Conservation (phyloP, 2,888 invertebrate species). For the Acleris sparsana region DNA sequence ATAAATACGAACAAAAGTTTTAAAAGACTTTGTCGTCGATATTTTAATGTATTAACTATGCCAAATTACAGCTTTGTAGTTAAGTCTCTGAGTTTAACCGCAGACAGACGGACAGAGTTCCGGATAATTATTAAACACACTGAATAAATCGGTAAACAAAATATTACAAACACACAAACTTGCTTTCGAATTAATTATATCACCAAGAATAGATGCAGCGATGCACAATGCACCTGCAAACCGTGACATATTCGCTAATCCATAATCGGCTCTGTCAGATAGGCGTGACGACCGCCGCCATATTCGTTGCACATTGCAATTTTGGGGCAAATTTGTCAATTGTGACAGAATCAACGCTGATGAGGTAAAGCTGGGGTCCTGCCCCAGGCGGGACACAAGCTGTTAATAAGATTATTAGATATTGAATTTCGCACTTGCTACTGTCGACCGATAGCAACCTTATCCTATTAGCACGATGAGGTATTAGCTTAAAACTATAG, state of each 20-base stretch:
- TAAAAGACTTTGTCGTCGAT: too few relatives aligned
- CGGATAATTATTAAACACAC: too few relatives aligned
- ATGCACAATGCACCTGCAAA: slow-evolving; percentile 57
- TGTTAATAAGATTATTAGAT: slow-evolving; percentile 6
- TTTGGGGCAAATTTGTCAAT: slow-evolving; percentile 62
- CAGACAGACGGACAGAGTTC: too few relatives aligned
- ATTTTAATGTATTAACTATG: too few relatives aligned
- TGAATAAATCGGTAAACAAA: too few relatives aligned
- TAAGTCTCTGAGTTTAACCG: too few relatives aligned
- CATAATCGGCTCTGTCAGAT: slow-evolving; percentile 57
- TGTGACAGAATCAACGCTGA: slow-evolving; percentile 62
- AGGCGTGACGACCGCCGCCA: slow-evolving; percentile 69
- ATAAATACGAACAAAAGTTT: too few relatives aligned
- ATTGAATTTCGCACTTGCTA: neutral
- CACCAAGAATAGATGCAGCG: neutral
- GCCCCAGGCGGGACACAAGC: neutral
- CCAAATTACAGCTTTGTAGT: too few relatives aligned
- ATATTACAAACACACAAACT: too few relatives aligned
- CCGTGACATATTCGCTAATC: slow-evolving; percentile 55
- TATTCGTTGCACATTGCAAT: slow-evolving; percentile 54
- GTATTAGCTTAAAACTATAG: too few relatives aligned
- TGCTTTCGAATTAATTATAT: too few relatives aligned
- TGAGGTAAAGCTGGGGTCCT: slow-evolving; percentile 55
- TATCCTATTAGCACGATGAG: too few relatives aligned
- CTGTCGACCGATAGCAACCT: neutral